These are phyloP conservation scores for Panurus biarmicus DNA, from an alignment of 2,113 vertebrate genomes.

Conservation along the genomic window DNA sequence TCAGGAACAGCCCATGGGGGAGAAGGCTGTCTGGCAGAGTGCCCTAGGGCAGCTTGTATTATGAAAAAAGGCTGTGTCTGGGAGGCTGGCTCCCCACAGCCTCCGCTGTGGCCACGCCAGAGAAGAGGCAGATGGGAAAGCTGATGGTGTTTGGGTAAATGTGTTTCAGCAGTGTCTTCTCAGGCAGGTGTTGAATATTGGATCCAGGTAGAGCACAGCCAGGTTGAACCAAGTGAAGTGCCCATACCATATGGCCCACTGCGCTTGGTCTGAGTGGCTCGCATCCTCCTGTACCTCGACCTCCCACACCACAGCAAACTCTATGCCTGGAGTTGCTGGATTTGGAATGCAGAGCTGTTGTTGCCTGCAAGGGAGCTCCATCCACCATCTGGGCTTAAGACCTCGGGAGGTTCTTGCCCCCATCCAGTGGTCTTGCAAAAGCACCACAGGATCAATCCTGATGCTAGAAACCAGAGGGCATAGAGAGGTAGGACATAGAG, in stretches of 20 bases:
- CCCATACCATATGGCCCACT: rapidly evolving
- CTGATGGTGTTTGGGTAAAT: not conserved
- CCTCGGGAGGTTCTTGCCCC: not conserved
- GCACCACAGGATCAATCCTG: not conserved
- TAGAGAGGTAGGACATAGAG: not conserved
- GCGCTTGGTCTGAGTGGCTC: not conserved
- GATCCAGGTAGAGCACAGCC: not conserved
- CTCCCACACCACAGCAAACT: not conserved
- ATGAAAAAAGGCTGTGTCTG: not conserved
- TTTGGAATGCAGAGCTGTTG: not conserved
- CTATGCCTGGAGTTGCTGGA: not conserved
- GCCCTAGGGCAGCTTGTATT: not conserved
- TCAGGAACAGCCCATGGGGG: not conserved
- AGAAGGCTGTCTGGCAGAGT: not conserved
- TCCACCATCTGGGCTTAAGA: not conserved
- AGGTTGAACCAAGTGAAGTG: not conserved
- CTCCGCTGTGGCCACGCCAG: not conserved
- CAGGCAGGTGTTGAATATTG: rapidly evolving
- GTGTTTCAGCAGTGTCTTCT: not conserved
- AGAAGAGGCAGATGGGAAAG: not conserved
- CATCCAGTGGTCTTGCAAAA: not conserved
- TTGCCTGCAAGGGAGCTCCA: not conserved
- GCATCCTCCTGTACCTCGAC: not conserved
- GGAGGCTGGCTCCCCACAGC: not conserved
- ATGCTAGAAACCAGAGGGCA: not conserved